Percentiles rank a stretch among this genome's conserved stretches.
These are phyloP conservation scores for Eurystomus glaucurus DNA, from an alignment of 2,797 vertebrate species.

Conservation along the genomic window DNA sequence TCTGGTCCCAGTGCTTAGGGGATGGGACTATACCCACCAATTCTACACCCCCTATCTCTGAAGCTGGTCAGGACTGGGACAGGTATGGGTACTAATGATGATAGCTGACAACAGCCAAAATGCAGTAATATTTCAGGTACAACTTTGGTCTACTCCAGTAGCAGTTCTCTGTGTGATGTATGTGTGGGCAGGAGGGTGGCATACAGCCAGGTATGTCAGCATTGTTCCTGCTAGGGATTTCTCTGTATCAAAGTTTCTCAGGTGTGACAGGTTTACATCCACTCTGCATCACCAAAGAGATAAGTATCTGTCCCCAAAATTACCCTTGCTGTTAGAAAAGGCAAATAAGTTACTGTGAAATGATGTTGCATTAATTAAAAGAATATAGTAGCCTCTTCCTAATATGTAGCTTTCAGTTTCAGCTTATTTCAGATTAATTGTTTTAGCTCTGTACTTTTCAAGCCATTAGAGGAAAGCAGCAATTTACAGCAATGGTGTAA, in stretches of 20 bases:
- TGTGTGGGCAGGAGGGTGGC: not conserved
- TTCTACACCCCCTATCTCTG: not conserved
- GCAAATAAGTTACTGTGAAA: not conserved
- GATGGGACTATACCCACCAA: not conserved
- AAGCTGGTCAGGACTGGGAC: not conserved
- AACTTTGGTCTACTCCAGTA: not conserved
- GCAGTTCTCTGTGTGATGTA: not conserved
- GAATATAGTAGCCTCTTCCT: not conserved
- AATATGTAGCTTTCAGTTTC: not conserved
- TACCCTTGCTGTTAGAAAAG: not conserved
- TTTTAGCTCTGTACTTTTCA: conserved; percentile 36
- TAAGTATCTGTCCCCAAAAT: not conserved
- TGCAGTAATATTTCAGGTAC: not conserved
- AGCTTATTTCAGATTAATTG: conserved; percentile 30
- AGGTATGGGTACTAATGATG: not conserved
- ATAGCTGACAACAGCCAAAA: not conserved
- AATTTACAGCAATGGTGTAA: conserved; percentile 65
- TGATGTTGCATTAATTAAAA: conserved; percentile 29
- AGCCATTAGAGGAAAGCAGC: conserved; percentile 27
- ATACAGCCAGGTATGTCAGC: not conserved
- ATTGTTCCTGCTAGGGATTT: not conserved
- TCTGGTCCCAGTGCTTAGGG: not conserved
- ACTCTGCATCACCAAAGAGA: not conserved
- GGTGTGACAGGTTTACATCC: not conserved
- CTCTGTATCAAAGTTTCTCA: not conserved